These are phyloP conservation scores for Magallana angulata DNA, from an alignment of 1,140 invertebrate species.

Conservation along the genomic window DNA sequence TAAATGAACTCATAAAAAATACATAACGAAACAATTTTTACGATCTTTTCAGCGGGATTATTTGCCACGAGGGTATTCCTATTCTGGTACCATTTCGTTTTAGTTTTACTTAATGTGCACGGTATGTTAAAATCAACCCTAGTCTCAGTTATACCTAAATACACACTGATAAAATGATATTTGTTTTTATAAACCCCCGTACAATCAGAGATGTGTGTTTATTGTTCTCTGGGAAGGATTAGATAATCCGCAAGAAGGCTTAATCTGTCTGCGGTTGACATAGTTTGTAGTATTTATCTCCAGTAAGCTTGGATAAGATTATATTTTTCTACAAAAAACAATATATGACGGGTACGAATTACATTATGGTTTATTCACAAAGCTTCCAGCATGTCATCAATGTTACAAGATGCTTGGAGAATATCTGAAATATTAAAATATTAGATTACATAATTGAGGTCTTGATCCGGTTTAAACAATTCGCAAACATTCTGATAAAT, in stretches of 20 bases:
- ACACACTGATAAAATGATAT: background rate
- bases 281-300: background rate
- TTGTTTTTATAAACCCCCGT: too few relatives aligned
- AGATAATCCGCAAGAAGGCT: background rate
- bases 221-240: background rate
- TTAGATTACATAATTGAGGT: conserved; percentile 32
- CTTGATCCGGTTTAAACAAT: background rate
- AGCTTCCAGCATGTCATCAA: background rate
- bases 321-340: background rate
- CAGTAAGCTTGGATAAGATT: background rate
- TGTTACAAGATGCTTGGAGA: background rate
- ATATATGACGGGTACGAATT: too few relatives aligned
- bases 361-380: too few relatives aligned
- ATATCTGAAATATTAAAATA: conserved; percentile 5
- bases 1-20: conserved; percentile 32
- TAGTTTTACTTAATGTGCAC: background rate
- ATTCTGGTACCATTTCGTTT: background rate
- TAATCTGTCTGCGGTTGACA: conserved; percentile 26
- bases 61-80: background rate
- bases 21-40: background rate
- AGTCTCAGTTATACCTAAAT: background rate
- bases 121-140: background rate
- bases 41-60: background rate
- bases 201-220: too few relatives aligned
- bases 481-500: conserved; percentile 21